A percentile compares a stretch with the other conserved stretches of the same genome.
Evolutionary conservation across 1,140 invertebrate genomes (phyloP).

Genomic region (Drosophila neocordata): DNA sequence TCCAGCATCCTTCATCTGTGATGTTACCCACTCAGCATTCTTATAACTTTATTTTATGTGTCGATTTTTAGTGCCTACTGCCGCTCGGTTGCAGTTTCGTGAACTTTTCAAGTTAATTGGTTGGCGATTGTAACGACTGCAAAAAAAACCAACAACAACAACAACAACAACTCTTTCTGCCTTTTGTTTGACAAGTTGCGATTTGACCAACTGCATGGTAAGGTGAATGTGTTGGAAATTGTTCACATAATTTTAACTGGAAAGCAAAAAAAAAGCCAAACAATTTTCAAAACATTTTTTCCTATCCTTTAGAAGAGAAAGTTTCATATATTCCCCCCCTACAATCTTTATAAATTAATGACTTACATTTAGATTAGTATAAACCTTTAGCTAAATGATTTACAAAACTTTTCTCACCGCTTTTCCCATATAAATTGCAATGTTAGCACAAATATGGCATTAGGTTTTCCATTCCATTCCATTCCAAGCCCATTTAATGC

Average conservation of each 20-base stretch:
- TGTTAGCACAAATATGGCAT: slow-evolving; percentile 6
- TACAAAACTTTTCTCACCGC: not conserved
- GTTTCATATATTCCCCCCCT: not conserved
- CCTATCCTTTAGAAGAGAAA: not conserved
- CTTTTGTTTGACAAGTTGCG: slow-evolving; percentile 31
- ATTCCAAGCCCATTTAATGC: slow-evolving; percentile 54
- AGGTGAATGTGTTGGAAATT: slow-evolving; percentile 40
- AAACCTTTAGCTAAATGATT: not conserved
- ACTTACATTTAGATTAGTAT: not conserved
- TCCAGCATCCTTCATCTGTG: slow-evolving; percentile 48
- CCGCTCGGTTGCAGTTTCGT: slow-evolving; percentile 77
- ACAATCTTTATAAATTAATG: not conserved
- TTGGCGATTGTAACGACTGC: slow-evolving; percentile 67
- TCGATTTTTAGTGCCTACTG: slow-evolving; percentile 75
- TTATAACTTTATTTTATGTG: slow-evolving; percentile 79
- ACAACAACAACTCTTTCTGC: slow-evolving; percentile 11
- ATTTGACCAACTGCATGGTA: slow-evolving; percentile 28
- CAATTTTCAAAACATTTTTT: not conserved
- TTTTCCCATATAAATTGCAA: not conserved
- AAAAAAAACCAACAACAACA: slow-evolving; percentile 8
- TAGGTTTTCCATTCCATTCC: slow-evolving; percentile 41
- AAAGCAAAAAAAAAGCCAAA: not conserved
- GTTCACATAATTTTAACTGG: slow-evolving; percentile 25
- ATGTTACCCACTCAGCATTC: slow-evolving; percentile 55
- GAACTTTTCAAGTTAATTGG: slow-evolving; percentile 78